Conservation (phyloP, 2,113 vertebrate genomes). For the Pollachius pollachius region DNA sequence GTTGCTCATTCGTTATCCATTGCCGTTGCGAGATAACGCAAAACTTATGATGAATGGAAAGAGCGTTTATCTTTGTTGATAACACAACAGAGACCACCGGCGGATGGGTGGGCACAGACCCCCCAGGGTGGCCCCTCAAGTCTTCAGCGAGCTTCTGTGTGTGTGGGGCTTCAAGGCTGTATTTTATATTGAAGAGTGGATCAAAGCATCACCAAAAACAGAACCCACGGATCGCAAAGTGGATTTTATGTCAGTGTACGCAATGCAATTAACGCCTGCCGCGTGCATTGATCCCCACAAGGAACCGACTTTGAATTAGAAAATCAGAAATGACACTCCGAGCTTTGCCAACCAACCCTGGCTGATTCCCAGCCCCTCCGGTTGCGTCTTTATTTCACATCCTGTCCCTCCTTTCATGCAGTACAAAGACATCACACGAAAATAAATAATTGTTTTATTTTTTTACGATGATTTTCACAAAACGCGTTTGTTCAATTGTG, state of each 20-base stretch:
- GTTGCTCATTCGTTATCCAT: too few relatives aligned
- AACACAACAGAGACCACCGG: too few relatives aligned
- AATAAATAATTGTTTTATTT: conserved; percentile 16
- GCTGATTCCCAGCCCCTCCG: conserved; percentile 6
- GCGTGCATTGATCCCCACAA: conserved; percentile 46
- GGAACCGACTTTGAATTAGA: conserved; percentile 35
- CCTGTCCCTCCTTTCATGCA: not conserved
- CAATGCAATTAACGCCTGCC: conserved; percentile 19
- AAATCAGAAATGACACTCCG: conserved; percentile 21
- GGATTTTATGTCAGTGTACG: conserved; percentile 33
- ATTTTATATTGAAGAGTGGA: conserved; percentile 57
- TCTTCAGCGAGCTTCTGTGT: conserved; percentile 46
- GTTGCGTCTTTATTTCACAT: not conserved
- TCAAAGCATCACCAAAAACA: too few relatives aligned
- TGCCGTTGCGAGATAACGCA: too few relatives aligned
- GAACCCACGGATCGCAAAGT: conserved; percentile 46
- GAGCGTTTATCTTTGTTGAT: too few relatives aligned
- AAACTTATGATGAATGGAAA: too few relatives aligned
- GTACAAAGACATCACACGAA: too few relatives aligned
- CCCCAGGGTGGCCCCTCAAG: conserved; percentile 8
- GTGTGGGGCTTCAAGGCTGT: conserved; percentile 49
- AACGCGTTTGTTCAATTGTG: conserved; percentile 40
- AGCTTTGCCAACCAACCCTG: not conserved
- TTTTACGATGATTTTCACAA: not conserved
- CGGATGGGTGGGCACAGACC: too few relatives aligned